Base-by-base conservation (phyloP, 2,797 vertebrate species). In the Clamator glandarius region DNA sequence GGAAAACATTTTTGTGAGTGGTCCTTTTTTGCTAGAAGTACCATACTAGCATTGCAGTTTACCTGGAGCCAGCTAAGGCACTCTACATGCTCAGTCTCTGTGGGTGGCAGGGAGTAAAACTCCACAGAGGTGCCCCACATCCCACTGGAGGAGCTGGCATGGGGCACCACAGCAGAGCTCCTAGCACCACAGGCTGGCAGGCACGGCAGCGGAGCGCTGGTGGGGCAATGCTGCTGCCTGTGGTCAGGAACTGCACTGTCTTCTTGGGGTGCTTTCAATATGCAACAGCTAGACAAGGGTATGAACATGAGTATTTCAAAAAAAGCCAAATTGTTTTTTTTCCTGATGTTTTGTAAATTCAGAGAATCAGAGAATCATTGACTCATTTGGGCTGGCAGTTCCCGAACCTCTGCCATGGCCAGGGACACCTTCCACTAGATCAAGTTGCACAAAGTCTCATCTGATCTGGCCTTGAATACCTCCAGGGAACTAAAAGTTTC, bases 61-160 rank as follows among this genome's bases (percentile, higher is more conserved):
- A 15, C 10, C 42, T 17, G 9, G 28, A 46, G 72, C 29, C 8
- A 15, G 33, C 55, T 19, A 31, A 66, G 67, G 35, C 1, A 1
- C 8, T 4, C n/a, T 26, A 54, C 0, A 1, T 28, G 23, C n/a
- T 54, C 4, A 0, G 18, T 51, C 29, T 58, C 46, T 33, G 68
- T 1, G 3, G 29, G 52, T 4, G 0, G 41, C 52, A n/a, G n/a
- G 36, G 48, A 42, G 41, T 28, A 24, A 64, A 44, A 58, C 5
- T 42, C 23, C 3, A 0, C 54, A 23, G 28, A 48, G 31, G 3
- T 50, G 33, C 2, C 23, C 29, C 3, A 2, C 4, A 2, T 29
- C 39, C 67, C 3, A 0, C 48, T 16, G 72, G 21, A 61, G 35
- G 19, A 57, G 20, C 24, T 48, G 46, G 46, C 8, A 1, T 6